These are phyloP conservation scores for Perca flavescens DNA, from an alignment of 2,113 vertebrate genomes.

Conservation along the genomic window DNA sequence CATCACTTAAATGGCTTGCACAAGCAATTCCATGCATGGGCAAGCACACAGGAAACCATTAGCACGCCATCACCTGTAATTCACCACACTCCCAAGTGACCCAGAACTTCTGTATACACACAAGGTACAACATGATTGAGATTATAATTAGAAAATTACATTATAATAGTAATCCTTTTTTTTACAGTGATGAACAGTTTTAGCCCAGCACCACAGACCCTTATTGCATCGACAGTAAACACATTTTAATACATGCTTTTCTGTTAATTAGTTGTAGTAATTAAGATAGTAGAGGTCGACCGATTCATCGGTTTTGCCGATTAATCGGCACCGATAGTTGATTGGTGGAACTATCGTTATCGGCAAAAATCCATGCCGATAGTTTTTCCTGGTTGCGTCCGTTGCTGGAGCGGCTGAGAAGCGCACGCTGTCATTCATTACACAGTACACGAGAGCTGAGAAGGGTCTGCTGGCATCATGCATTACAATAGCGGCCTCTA, in stretches of 20 bases:
- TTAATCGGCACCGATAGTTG: no score
- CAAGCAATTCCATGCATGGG: slow-evolving; percentile 29
- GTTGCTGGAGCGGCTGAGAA: no score
- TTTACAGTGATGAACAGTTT: background rate
- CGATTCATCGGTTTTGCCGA: no score
- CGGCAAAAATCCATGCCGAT: no score
- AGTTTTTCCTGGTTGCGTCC: no score
- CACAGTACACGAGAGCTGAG: no score
- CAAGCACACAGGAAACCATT: slow-evolving; percentile 13
- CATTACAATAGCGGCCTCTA: no score
- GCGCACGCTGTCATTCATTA: no score
- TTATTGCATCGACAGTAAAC: background rate
- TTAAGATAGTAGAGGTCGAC: no score
- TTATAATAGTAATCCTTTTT: background rate
- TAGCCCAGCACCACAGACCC: background rate
- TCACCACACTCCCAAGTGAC: background rate
- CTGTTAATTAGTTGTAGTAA: background rate
- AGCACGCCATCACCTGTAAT: slow-evolving; percentile 4
- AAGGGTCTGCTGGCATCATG: no score
- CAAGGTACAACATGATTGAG: slow-evolving; percentile 13
- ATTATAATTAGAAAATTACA: background rate
- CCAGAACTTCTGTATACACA: background rate
- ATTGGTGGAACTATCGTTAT: no score
- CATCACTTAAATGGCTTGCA: slow-evolving; percentile 12
- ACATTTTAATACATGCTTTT: background rate